These are phyloP conservation scores for Stegastes partitus DNA, from an alignment of 2,113 vertebrate genomes.

Conservation along the genomic window DNA sequence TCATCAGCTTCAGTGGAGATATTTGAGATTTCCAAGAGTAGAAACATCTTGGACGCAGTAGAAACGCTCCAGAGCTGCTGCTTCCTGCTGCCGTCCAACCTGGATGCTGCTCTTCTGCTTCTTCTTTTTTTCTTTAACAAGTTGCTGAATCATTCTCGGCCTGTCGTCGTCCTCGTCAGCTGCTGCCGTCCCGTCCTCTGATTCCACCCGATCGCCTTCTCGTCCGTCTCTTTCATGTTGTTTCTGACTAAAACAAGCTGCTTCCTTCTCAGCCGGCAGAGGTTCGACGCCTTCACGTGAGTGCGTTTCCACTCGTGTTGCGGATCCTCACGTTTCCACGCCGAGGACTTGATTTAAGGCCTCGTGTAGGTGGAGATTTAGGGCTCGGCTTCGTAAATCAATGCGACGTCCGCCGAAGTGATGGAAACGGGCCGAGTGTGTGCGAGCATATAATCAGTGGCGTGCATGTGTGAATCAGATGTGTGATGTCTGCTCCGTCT, in stretches of 20 bases:
- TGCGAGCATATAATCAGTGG: constrained; percentile 7
- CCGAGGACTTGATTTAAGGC: not conserved
- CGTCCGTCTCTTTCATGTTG: constrained; percentile 43
- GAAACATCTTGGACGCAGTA: no score
- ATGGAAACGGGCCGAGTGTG: not conserved
- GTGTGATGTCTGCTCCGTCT: no score
- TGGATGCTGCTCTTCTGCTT: not conserved
- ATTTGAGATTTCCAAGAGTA: not conserved
- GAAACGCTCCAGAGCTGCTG: not conserved
- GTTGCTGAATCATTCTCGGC: constrained; percentile 24
- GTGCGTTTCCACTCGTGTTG: constrained; percentile 14
- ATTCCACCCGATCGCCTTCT: no score
- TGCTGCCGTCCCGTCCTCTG: constrained; percentile 20
- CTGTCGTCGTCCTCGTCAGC: no score
- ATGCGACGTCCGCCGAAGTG: not conserved
- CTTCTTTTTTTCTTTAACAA: no score
- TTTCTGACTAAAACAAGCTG: constrained; percentile 59
- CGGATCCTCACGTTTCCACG: no score
- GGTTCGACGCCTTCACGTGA: constrained; percentile 28
- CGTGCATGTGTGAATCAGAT: not conserved
- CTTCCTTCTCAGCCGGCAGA: constrained; percentile 26
- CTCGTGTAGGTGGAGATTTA: not conserved
- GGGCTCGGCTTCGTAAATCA: not conserved
- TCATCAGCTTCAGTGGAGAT: not conserved
- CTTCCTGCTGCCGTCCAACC: constrained; percentile 1